These are phyloP conservation scores for Epinephelus awoara DNA, from an alignment of 2,797 vertebrate genomes.

Conservation along the genomic window DNA sequence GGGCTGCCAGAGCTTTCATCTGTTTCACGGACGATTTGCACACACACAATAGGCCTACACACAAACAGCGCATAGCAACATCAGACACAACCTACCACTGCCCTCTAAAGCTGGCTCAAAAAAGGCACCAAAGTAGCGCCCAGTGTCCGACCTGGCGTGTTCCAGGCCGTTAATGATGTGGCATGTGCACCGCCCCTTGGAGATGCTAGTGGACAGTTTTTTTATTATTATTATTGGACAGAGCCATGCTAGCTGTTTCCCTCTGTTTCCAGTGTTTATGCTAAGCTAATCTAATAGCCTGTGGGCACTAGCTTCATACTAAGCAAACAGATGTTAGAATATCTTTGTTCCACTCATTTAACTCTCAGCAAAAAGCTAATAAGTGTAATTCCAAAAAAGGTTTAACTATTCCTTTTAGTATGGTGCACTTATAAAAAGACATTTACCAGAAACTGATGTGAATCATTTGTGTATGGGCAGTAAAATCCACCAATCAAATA, in stretches of 20 bases:
- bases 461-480: background rate
- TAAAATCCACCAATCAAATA: conserved; percentile 23
- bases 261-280: background rate
- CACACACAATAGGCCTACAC: too few species aligned
- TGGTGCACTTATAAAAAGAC: background rate
- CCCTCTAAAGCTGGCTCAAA: too few species aligned
- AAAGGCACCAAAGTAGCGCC: too few species aligned
- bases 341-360: background rate
- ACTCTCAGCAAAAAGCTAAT: background rate
- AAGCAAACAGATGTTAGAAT: too few species aligned
- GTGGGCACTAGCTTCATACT: background rate
- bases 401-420: background rate
- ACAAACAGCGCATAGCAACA: too few species aligned
- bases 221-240: background rate
- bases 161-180: too few species aligned
- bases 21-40: too few species aligned
- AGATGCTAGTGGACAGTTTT: too few species aligned
- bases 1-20: too few species aligned
- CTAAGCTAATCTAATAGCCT: background rate
- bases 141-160: too few species aligned
- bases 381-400: background rate
- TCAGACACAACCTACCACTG: too few species aligned
- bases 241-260: background rate
- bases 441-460: background rate
- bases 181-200: too few species aligned